Evolutionary conservation across 30 jellyfish, hydroid and myxozoan species (phyloP).

Genomic region (Cassiopea xamachana): DNA sequence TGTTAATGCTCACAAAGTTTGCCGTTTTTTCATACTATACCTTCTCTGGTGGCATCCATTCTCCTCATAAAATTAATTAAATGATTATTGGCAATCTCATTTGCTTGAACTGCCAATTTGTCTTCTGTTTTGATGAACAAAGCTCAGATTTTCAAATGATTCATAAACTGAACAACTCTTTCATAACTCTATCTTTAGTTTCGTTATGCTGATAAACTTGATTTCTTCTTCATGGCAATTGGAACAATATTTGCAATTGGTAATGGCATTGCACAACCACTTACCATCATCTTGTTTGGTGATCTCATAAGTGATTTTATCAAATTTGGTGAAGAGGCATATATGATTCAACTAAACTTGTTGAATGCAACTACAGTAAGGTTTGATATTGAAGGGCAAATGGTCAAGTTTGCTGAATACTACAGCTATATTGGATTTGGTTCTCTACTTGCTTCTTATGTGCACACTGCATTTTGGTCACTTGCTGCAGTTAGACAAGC

Average conservation of each 20-base stretch:
- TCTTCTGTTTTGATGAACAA: no score
- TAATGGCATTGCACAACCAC: constrained; percentile 92
- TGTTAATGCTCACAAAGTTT: no score
- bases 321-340: constrained; percentile 25
- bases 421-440: constrained; percentile 68
- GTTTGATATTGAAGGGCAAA: constrained; percentile 71
- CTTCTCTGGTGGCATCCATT: no score
- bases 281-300: constrained; percentile 85
- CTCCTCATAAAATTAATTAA: no score
- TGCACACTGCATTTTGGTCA: constrained; percentile 89
- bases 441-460: constrained; percentile 64
- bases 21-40: no score
- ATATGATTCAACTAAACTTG: no score
- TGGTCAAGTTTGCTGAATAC: constrained; percentile 82
- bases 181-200: constrained; percentile 40
- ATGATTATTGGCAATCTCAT: no score
- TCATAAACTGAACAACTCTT: background rate
- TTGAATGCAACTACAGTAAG: background rate
- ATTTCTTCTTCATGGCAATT: constrained; percentile 56
- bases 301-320: constrained; percentile 82
- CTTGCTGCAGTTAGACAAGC: constrained; percentile 83
- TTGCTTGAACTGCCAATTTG: no score
- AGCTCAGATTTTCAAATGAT: no score
- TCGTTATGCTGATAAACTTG: constrained; percentile 75
- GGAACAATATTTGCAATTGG: constrained; percentile 87